These are phyloP conservation scores for Nesoenas mayeri DNA, from an alignment of 2,113 vertebrate species.

Conservation along the genomic window DNA sequence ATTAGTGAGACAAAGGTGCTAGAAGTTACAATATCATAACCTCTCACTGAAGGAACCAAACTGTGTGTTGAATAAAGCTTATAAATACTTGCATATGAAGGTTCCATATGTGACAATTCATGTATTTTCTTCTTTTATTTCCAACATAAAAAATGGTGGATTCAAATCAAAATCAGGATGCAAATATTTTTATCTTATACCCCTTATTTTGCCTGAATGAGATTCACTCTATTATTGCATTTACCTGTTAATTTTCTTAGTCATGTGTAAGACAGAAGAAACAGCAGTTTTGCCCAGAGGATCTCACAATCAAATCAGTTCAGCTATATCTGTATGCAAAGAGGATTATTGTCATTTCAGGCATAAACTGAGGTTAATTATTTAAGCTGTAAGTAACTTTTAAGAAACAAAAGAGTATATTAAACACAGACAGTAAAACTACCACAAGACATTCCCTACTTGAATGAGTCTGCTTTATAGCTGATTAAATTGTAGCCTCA, in stretches of 20 bases:
- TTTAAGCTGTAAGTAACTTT: constrained; percentile 24
- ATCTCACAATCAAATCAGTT: not conserved
- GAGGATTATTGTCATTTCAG: not conserved
- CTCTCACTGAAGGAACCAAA: not conserved
- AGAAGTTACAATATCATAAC: not conserved
- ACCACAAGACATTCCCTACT: not conserved
- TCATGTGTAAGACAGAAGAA: not conserved
- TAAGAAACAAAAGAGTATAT: not conserved
- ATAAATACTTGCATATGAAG: not conserved
- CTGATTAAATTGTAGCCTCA: constrained; percentile 17
- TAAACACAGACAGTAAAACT: not conserved
- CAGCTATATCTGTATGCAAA: not conserved
- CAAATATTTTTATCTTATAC: not conserved
- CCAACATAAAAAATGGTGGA: not conserved
- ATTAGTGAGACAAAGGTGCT: not conserved
- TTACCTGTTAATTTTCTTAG: not conserved
- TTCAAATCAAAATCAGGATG: not conserved
- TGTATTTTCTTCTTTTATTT: not conserved
- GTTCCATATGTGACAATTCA: not conserved
- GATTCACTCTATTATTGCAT: not conserved
- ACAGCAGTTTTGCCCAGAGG: not conserved
- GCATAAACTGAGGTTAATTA: not conserved
- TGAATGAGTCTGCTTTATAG: not conserved
- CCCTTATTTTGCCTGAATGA: not conserved
- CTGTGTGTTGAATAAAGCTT: not conserved